Base-by-base conservation (phyloP, 1,140 invertebrate species). In the Ceratina australensis region DNA sequence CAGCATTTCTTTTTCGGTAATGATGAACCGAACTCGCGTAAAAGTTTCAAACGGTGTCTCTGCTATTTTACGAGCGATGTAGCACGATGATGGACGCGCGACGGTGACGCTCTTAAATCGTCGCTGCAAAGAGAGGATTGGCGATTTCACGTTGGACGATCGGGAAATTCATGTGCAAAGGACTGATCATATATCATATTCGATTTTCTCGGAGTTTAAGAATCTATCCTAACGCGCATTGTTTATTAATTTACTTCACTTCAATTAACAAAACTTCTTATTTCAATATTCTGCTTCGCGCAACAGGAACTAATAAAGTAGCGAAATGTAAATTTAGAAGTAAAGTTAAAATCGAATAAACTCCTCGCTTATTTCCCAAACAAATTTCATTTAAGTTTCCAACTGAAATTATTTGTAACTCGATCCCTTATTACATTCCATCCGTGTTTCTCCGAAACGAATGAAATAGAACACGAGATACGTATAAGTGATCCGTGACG, bases 41-140 rank as follows among this genome's bases (percentile, higher is more conserved):
- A 49, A 84, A 84, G 60, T 84, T 84, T 84, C 76, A 72, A 83
- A 82, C 82, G 82, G 69, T 78, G 28, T 60, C 67, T 50, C 50
- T 65, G 42, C 59, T 65, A 65, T 79, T 73, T 79, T 52, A 56
- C 68, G 75, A 49, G 69, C 75, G 64, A 78, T 72, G 69, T 65
- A 71, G 73, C 79, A 24, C 63, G 72, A 75, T 72, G 20, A 59
- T 49, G 56, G 20, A 22, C 79, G 61, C 72, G 67, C 49, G 49
- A 28, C 49, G 73, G 72, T 26, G 49, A 79, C 82, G 75, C 72
- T 89, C 85, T 85, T 86, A 64, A 87, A 87, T 82, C 83, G 78
- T 56, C 61, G 42, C 20, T 59, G 64, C 71, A 84, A 88, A 89
- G 69, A 82, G 82, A 77, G 54, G 66, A 0, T 60, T 74, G 77